Evolutionary conservation across 1,140 invertebrate genomes (phyloP).

Genomic region (Hycleus phaleratus): DNA sequence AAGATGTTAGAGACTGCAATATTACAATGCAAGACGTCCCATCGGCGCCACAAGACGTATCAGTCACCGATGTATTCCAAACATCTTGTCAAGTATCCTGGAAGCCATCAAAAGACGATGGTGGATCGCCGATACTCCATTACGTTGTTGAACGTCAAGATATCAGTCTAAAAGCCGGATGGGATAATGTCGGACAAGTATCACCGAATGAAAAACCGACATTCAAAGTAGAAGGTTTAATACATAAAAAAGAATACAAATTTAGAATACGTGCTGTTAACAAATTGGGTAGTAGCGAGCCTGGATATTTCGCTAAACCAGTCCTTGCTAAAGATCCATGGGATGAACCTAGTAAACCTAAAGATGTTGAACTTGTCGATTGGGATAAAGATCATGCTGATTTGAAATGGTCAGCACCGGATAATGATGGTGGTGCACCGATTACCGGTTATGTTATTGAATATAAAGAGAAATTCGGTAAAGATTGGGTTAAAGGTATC

Average conservation of each 20-base stretch:
- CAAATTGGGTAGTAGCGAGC: conserved; percentile 81
- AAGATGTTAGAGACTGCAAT: conserved; percentile 73
- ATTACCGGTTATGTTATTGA: conserved; percentile 91
- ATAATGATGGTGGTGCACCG: conserved; percentile 87
- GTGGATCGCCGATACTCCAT: conserved; percentile 80
- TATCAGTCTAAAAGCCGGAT: conserved; percentile 75
- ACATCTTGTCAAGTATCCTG: conserved; percentile 87
- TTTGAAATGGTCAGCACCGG: conserved; percentile 83
- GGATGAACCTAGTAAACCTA: conserved; percentile 92
- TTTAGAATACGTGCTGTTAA: conserved; percentile 94
- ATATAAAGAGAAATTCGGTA: conserved; percentile 87
- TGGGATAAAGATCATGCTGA: conserved; percentile 96
- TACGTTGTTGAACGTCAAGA: conserved; percentile 96
- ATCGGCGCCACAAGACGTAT: conserved; percentile 74
- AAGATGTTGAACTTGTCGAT: conserved; percentile 81
- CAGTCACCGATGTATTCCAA: conserved; percentile 87
- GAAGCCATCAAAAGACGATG: conserved; percentile 88
- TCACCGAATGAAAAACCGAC: conserved; percentile 53
- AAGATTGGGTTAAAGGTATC: conserved; percentile 78
- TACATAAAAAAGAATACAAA: conserved; percentile 84
- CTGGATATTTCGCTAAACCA: conserved; percentile 74
- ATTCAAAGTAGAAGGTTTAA: conserved; percentile 83
- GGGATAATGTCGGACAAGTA: conserved; percentile 77
- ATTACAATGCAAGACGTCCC: conserved; percentile 90
- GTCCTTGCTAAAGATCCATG: conserved; percentile 96